Conservation (phyloP, 64 coral and sea anemone species). For the Cladopsammia gracilis region DNA sequence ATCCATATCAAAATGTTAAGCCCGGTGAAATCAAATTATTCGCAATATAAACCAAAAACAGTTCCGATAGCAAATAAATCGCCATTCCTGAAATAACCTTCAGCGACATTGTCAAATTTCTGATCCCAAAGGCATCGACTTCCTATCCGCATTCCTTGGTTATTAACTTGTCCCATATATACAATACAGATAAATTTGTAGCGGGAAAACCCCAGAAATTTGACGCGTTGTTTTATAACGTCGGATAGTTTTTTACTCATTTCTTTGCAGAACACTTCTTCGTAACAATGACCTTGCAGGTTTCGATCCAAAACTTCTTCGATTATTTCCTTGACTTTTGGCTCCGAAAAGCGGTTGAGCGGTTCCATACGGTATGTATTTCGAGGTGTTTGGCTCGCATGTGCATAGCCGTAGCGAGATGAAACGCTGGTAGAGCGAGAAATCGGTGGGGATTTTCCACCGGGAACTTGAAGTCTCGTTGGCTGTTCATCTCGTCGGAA, state of each 20-base stretch:
- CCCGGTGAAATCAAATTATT: slow-evolving; percentile 26
- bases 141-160: slow-evolving; percentile 86
- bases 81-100: slow-evolving; percentile 74
- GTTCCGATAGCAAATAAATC: slow-evolving; percentile 83
- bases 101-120: slow-evolving; percentile 76
- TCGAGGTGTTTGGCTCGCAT: slow-evolving; percentile 26
- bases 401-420: slow-evolving; percentile 35
- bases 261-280: slow-evolving; percentile 80
- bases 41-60: slow-evolving; percentile 86
- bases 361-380: slow-evolving; percentile 81
- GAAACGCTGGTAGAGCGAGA: slow-evolving; percentile 76
- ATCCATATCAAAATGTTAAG: not conserved
- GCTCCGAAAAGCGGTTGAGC: slow-evolving; percentile 54
- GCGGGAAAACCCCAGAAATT: slow-evolving; percentile 78
- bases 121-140: slow-evolving; percentile 88
- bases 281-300: slow-evolving; percentile 66
- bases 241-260: slow-evolving; percentile 83
- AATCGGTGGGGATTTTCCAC: slow-evolving; percentile 35
- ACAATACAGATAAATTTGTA: slow-evolving; percentile 92
- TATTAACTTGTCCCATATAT: slow-evolving; percentile 80
- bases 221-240: slow-evolving; percentile 84
- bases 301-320: slow-evolving; percentile 74
- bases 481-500: slow-evolving; percentile 57
- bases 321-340: slow-evolving; percentile 85
- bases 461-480: not conserved